A percentile compares a stretch with the other conserved stretches of the same genome.
Conservation (phyloP, 2,797 vertebrate species). For the Coilia nasus region DNA sequence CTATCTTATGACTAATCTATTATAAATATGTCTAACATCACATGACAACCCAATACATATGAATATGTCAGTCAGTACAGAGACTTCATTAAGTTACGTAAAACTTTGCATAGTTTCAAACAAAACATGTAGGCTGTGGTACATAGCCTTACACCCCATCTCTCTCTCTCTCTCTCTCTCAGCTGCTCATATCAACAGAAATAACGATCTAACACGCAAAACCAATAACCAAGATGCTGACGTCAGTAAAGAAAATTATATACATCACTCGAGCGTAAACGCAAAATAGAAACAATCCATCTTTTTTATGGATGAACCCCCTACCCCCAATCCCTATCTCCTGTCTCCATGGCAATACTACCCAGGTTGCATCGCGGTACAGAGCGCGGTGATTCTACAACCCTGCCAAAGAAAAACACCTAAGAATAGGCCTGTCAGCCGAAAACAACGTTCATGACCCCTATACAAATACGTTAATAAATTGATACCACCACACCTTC, state of each 20-base stretch:
- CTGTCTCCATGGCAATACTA: slow-evolving; percentile 80
- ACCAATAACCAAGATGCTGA: not conserved
- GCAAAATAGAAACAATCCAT: slow-evolving; percentile 14
- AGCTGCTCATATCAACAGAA: not conserved
- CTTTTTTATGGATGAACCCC: slow-evolving; percentile 40
- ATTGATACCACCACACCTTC: not conserved
- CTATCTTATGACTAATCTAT: not conserved
- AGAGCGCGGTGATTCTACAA: slow-evolving; percentile 57
- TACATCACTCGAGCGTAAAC: not conserved
- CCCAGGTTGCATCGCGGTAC: slow-evolving; percentile 68
- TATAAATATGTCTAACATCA: not conserved
- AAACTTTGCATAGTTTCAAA: slow-evolving; percentile 37
- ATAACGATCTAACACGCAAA: not conserved
- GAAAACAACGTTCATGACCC: not conserved
- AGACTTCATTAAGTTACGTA: slow-evolving; percentile 41
- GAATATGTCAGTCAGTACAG: slow-evolving; percentile 48
- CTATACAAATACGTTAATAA: too few relatives aligned
- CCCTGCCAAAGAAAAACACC: slow-evolving; percentile 27
- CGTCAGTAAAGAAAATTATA: not conserved
- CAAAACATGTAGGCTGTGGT: not conserved
- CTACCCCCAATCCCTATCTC: slow-evolving; percentile 62
- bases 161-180: not conserved
- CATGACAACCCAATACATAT: slow-evolving; percentile 42
- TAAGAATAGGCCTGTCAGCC: slow-evolving; percentile 20
- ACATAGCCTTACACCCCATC: slow-evolving; percentile 1